Percentiles rank a stretch among this genome's conserved stretches.
phyloP scores from a whole-genome alignment of 2,888 invertebrate genomes.

The Cerceris rybyensis region DNA sequence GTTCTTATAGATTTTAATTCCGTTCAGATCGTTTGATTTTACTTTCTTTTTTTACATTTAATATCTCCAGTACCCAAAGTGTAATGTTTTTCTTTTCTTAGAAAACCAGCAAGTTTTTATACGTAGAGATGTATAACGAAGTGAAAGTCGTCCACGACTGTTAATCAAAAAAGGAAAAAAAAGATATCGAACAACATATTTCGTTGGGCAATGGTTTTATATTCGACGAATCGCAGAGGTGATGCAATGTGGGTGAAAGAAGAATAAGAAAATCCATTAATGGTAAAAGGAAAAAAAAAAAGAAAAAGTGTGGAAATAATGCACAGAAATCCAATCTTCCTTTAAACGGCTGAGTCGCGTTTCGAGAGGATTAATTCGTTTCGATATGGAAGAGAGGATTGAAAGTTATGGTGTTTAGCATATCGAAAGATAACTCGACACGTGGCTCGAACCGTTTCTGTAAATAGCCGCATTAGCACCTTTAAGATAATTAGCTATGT shows the following conservation, averaged over 20 bases:
- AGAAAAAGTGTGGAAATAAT: conserved; percentile 55
- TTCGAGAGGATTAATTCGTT: conserved; percentile 14
- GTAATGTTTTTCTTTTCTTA: background rate
- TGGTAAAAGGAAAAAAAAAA: background rate
- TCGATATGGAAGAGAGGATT: background rate
- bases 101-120: background rate
- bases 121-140: background rate
- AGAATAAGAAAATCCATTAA: too few relatives aligned
- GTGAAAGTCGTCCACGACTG: background rate
- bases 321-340: conserved; percentile 73
- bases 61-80: background rate
- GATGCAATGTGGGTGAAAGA: conserved; percentile 1
- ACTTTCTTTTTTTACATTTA: conserved; percentile 35
- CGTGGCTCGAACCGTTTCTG: conserved; percentile 70
- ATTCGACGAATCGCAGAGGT: background rate
- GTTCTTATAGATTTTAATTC: conserved; percentile 6
- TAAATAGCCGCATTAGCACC: conserved; percentile 74
- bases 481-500: conserved; percentile 74
- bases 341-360: conserved; percentile 65
- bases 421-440: conserved; percentile 18
- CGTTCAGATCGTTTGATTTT: conserved; percentile 7
- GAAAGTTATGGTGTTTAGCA: background rate
- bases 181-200: background rate
- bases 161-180: too few relatives aligned
- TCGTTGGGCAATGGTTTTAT: background rate